Evolutionary conservation across 2,113 vertebrate genomes (phyloP).

Genomic region (Alaudala cheleensis): DNA sequence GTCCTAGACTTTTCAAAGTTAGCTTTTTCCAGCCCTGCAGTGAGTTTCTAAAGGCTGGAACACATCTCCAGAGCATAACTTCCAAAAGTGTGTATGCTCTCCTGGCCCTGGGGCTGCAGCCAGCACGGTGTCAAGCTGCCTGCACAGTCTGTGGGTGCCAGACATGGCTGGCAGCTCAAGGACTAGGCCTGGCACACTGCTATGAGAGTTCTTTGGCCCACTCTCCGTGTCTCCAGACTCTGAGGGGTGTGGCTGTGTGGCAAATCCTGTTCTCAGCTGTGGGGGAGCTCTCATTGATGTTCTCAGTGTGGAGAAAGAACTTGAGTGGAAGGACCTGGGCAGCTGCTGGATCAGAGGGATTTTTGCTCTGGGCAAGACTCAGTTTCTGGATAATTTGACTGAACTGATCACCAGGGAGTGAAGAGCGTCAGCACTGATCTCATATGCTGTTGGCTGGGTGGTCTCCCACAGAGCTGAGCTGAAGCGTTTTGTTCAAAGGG

Average conservation of each 20-base stretch:
- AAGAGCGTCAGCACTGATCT: neutral
- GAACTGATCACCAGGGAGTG: neutral
- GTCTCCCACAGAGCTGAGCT: neutral
- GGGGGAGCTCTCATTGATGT: neutral
- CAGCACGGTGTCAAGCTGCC: rapidly evolving
- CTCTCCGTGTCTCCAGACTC: neutral
- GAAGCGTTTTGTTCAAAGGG: neutral
- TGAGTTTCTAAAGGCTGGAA: neutral
- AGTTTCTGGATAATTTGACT: neutral
- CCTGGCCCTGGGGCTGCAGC: neutral
- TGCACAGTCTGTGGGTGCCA: rapidly evolving
- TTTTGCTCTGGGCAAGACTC: neutral
- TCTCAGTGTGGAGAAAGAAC: neutral
- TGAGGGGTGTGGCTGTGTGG: rapidly evolving
- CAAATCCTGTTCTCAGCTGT: neutral
- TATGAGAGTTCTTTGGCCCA: neutral
- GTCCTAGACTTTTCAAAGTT: neutral
- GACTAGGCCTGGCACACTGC: neutral
- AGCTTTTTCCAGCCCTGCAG: neutral
- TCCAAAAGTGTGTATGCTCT: neutral
- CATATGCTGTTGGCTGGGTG: neutral
- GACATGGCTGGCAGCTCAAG: rapidly evolving
- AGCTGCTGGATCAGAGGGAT: neutral
- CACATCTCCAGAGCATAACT: neutral
- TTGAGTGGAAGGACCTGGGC: neutral